Conservation (phyloP, 2,888 invertebrate genomes). For the Cheilosia vernalis region DNA sequence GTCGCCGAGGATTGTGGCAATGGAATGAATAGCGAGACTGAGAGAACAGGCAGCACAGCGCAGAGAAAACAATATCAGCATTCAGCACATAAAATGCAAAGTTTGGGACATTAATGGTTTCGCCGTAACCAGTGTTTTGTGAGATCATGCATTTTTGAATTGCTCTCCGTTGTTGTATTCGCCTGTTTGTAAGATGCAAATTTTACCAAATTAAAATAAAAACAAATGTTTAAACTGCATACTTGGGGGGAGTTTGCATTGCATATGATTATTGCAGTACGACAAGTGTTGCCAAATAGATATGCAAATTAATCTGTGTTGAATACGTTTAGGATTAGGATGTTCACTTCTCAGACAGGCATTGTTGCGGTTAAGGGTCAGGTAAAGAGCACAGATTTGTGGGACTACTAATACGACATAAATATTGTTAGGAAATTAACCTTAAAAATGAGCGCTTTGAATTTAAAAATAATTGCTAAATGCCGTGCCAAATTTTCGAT, state of each 20-base stretch:
- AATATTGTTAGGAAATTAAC: too few relatives aligned
- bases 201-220: background rate
- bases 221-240: slow-evolving; percentile 14
- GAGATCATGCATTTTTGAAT: slow-evolving; percentile 34
- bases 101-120: slow-evolving; percentile 41
- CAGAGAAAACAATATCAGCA: background rate
- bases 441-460: too few relatives aligned
- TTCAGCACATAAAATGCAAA: slow-evolving; percentile 25
- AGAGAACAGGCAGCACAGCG: background rate
- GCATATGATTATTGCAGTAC: slow-evolving; percentile 9
- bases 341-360: background rate
- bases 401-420: too few relatives aligned
- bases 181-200: slow-evolving; percentile 19
- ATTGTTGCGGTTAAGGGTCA: background rate
- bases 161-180: slow-evolving; percentile 5
- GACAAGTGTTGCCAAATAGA: slow-evolving; percentile 21
- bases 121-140: slow-evolving; percentile 18
- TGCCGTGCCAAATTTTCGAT: too few relatives aligned
- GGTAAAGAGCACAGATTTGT: too few relatives aligned
- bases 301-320: slow-evolving; percentile 20
- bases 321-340: background rate
- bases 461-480: too few relatives aligned
- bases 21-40: background rate
- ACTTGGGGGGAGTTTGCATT: background rate
- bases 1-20: background rate